Base-by-base conservation (phyloP, 2,888 invertebrate species). In the Lasioglossum villosulum region DNA sequence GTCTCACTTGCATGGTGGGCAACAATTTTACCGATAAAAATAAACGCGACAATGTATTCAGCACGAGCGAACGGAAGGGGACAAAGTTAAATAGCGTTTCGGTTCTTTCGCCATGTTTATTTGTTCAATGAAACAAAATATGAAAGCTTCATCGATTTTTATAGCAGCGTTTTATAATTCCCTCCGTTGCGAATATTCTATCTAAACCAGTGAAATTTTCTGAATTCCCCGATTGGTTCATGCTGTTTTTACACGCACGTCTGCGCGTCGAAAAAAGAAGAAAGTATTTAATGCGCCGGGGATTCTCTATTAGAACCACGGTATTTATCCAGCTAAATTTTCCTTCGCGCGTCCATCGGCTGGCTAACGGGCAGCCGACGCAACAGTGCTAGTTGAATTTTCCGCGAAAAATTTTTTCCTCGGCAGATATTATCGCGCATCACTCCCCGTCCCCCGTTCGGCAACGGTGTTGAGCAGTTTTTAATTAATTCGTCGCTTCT, bases 401-500 rank as follows among this genome's bases (percentile, higher is more conserved):
- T 34, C 52, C 52, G 16, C 23, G 34, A 23, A 59, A 63, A 77
- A 66, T 72, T 72, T 8, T 23, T 30, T 30, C 14, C 12, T 19
- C 16, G 12, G 68, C 23, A 23, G 27, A 56, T 42, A 73, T 68
- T 73, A 78, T 82, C 34, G 56, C 12, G 34, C 73, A 56, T 82
- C 45, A 10, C 2, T 23, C 59, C n/a, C 42, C n/a, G 73, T 0
- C 48, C 27, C 12, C 34, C n/a, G 73, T 78, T 82, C 82, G 78
- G 78, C 78, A 68, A 56, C 68, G 27, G 30, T 48, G 72, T 76
- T 39, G 72, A 42, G 81, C 66, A 39, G 37, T 73, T 82, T 82
- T 78, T 82, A 78, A 82, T 78, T 74, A 82, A 79, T 82, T 79
- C 70, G 74, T 75, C 70, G 79, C 56, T 68, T 74, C 27, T 78